Conservation (phyloP, 2,113 vertebrate genomes). For the Urocynchramus pylzowi region DNA sequence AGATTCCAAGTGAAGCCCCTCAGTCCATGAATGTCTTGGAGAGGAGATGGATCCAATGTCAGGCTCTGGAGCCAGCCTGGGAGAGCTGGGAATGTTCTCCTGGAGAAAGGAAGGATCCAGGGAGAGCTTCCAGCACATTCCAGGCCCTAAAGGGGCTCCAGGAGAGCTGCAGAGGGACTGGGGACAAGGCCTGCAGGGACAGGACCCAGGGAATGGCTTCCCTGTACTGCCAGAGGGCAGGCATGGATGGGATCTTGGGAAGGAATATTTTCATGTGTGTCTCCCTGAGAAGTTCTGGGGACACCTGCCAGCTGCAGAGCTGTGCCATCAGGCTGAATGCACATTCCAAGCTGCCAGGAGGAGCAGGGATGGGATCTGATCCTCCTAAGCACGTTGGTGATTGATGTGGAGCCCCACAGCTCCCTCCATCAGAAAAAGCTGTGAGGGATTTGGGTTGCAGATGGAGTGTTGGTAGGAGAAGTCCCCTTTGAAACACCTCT, state of each 20-base stretch:
- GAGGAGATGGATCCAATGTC: too few relatives aligned
- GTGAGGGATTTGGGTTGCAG: not conserved
- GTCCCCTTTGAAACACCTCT: not conserved
- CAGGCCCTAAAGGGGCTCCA: not conserved
- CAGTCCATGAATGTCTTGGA: too few relatives aligned
- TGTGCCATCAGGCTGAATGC: rapidly evolving
- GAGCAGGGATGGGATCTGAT: not conserved
- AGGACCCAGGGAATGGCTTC: not conserved
- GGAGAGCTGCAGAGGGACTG: not conserved
- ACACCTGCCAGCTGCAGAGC: not conserved
- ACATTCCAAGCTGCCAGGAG: not conserved
- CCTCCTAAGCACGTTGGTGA: not conserved
- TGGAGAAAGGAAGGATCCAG: not conserved
- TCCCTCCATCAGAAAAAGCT: not conserved
- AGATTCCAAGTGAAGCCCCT: too few relatives aligned
- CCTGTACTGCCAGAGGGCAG: not conserved
- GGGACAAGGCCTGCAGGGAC: not conserved
- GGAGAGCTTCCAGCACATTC: not conserved
- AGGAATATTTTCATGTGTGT: not conserved
- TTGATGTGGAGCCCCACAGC: not conserved
- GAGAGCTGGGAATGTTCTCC: not conserved
- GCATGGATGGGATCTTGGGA: not conserved
- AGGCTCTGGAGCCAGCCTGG: not conserved
- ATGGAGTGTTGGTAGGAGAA: not conserved
- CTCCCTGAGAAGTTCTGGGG: not conserved